Evolutionary conservation across 2,113 vertebrate species (phyloP), one percentile per base, ranked within the genome.

Genomic region (Oophaga pumilio): DNA sequence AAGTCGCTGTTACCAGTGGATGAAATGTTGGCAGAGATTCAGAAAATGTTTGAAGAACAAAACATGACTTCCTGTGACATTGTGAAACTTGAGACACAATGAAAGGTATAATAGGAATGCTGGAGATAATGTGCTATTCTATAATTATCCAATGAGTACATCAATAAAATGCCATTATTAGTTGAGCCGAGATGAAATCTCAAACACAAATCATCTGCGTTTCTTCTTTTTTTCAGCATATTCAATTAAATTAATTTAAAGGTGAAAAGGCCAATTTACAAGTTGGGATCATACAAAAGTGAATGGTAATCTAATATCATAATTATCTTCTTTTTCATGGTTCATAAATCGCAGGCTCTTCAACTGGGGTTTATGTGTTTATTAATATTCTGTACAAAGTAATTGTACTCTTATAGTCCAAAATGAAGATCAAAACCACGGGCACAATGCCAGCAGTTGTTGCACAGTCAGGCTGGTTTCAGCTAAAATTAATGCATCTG

Each of bases 1-100:
- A 88, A 88, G 79, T 76, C 87, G 56, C 80, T 88, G 57, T 84
- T 88, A 83, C 86, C 69, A 83, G 66, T 77, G 64, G 87, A 68
- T 76, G 87, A 88, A 88, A 88, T 88, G 57, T 88, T 88, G 87
- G 87, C 87, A 84, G 57, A 43, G 81, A 28, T 88, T 62, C 81
- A 88, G 64, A 84, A 77, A 88, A 84, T 76, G 81, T 84, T 68
- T 88, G 81, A 88, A 88, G 87, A 88, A 88, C 87, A 88, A 88
- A 84, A 74, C 81, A 88, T 76, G 81, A 84, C 80, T 88, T 88
- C 87, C 87, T 56, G 59, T 83, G 87, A 88, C 87, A 88, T 88
- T 88, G 87, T 77, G 62, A 88, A 88, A 84, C 87, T 84, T 88
- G 49, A 83, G 71, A 68, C 73, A 88, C 71, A 88, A 77, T 88